Base-by-base conservation (phyloP, 2,113 vertebrate species). In the Procapra przewalskii region DNA sequence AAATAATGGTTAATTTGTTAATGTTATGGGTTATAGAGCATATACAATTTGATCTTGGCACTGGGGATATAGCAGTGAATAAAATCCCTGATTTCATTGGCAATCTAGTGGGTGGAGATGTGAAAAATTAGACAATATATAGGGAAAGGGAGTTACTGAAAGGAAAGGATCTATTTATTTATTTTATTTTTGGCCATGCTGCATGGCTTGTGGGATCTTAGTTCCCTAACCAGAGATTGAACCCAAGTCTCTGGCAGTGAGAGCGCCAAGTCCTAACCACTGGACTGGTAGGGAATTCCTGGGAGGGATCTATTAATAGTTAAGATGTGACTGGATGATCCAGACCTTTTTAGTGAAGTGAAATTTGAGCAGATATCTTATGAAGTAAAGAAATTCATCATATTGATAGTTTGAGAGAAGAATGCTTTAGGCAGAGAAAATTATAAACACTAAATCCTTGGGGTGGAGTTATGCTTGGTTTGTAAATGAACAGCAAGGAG, bases 41-140 rank as follows among this genome's bases (percentile, higher is more conserved):
- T 48, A 94, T 96, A 86, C 9, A 95, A 21, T 96, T 85, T 94
- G 67, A 86, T 90, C 23, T 91, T 96, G 67, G 48, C 80, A 75
- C 14, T 80, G 36, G 36, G 52, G 57, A 85, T 85, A 94, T 11
- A 94, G 31, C 62, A 79, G 23, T 94, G 55, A 77, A 57, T 89
- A 88, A 93, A 97, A 19, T 77, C 40, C 5, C 4, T 67, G 17
- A 45, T 93, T 95, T 81, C 29, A 77, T 0, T 48, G 87, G 27
- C 57, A 77, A 9, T 88, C 45, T 81, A 67, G 52, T 90, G 33
- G 55, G 43, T 45, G 15, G 84, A 90, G 67, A 54, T 31, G 23
- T 43, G 75, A 93, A 91, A 82, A 48, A 54, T 62, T 48, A 87
- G 57, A 40, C 17, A 83, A 3, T 62, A 31, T 91, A 3, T 82